Percentiles rank a stretch among this genome's conserved stretches.
These are phyloP conservation scores for Hoplostethus atlanticus DNA, from an alignment of 2,797 vertebrate genomes.

Conservation along the genomic window DNA sequence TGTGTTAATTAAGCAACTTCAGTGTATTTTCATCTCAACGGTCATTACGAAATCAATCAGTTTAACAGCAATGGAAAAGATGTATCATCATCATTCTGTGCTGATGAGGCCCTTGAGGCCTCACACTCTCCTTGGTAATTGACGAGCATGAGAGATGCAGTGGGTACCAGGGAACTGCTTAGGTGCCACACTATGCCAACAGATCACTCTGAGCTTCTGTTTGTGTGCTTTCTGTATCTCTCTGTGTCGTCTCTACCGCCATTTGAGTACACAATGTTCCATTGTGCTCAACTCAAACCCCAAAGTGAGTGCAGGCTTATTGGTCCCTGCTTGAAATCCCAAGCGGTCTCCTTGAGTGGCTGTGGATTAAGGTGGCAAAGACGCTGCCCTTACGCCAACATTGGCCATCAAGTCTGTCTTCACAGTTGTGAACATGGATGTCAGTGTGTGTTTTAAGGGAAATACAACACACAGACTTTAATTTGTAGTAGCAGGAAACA, in stretches of 20 bases:
- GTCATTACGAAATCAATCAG: conserved; percentile 37
- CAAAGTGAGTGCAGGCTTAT: conserved; percentile 40
- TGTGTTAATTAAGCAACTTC: conserved; percentile 33
- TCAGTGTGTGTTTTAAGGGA: conserved; percentile 15
- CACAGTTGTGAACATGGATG: conserved; percentile 30
- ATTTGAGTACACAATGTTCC: conserved; percentile 63
- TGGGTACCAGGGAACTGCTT: conserved; percentile 59
- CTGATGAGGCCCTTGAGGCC: conserved; percentile 40
- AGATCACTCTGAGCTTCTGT: conserved; percentile 51
- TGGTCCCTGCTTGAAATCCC: conserved; percentile 69
- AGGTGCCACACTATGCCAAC: conserved; percentile 65
- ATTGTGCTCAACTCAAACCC: conserved; percentile 49
- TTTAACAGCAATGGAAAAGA: conserved; percentile 29
- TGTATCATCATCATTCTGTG: conserved; percentile 45
- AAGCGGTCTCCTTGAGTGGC: conserved; percentile 63
- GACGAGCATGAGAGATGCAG: conserved; percentile 47
- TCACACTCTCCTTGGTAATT: conserved; percentile 44
- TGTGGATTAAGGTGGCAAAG: conserved; percentile 48
- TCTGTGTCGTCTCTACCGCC: conserved; percentile 61
- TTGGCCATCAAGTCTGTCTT: conserved; percentile 21
- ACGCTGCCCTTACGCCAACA: conserved; percentile 60
- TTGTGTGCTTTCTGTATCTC: conserved; percentile 66
- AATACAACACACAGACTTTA: no score
- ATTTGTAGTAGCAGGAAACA: conserved; percentile 30
- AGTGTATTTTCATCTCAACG: conserved; percentile 14